Conservation (phyloP, 2,797 vertebrate species). For the Bucorvus abyssinicus region DNA sequence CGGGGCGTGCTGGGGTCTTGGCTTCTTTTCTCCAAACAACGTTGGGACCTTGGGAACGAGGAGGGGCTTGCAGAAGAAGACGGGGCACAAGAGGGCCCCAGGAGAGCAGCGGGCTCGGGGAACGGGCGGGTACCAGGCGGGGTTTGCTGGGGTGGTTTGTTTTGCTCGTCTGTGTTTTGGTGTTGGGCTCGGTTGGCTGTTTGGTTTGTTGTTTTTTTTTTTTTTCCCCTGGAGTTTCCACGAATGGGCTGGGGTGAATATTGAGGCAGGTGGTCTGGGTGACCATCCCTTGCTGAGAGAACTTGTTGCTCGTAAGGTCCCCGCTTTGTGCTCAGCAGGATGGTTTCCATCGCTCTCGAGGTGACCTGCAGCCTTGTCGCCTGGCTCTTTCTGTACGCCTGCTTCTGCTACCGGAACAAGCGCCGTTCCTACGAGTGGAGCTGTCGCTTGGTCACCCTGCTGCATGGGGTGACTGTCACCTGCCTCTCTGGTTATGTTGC, state of each 20-base stretch:
- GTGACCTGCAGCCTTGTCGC: slow-evolving; percentile 79
- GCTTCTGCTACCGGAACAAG: slow-evolving; percentile 77
- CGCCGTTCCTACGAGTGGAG: slow-evolving; percentile 87
- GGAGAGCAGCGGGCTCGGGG: rapidly evolving
- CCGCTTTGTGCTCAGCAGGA: slow-evolving; percentile 31
- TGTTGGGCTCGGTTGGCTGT: not conserved
- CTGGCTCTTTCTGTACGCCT: slow-evolving; percentile 85
- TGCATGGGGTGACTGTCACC: slow-evolving; percentile 86
- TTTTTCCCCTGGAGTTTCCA: rapidly evolving
- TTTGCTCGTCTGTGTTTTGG: not conserved
- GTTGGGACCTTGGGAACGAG: rapidly evolving
- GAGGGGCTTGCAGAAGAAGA: not conserved
- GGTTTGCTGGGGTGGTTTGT: not conserved
- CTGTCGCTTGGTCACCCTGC: slow-evolving; percentile 90
- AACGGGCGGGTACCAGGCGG: rapidly evolving
- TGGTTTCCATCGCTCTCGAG: slow-evolving; percentile 70
- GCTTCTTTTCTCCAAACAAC: not conserved
- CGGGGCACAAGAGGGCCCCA: not conserved
- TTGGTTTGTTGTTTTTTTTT: not conserved
- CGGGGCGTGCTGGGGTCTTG: rapidly evolving
- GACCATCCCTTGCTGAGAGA: rapidly evolving
- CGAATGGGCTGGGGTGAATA: rapidly evolving
- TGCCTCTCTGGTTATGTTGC: slow-evolving; percentile 86
- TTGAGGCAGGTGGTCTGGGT: rapidly evolving
- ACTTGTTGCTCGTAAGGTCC: not conserved